These are phyloP conservation scores for Seriola dumerili DNA, from an alignment of 2,113 vertebrate species.

Conservation along the genomic window DNA sequence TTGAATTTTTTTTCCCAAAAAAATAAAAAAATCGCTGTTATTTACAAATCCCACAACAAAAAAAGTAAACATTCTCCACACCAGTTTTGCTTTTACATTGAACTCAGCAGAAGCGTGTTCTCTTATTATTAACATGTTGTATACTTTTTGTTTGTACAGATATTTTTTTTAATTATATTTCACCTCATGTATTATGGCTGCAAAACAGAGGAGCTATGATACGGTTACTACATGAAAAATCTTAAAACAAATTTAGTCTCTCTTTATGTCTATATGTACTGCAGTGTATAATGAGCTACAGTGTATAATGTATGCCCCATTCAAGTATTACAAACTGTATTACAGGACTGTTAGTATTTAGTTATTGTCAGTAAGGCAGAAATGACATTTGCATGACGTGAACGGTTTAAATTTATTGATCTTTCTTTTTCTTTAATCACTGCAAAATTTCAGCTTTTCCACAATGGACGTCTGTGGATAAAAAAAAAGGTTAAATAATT, in stretches of 20 bases:
- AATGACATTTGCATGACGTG: slow-evolving; percentile 67
- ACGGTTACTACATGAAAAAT: slow-evolving; percentile 41
- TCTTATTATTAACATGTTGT: slow-evolving; percentile 50
- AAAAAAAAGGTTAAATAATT: slow-evolving; percentile 3
- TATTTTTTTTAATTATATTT: slow-evolving; percentile 42
- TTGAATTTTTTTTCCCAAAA: slow-evolving; percentile 82
- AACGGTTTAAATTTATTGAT: slow-evolving; percentile 39
- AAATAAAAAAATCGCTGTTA: slow-evolving; percentile 88
- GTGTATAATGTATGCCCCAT: slow-evolving; percentile 21
- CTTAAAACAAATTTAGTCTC: not conserved
- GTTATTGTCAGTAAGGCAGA: slow-evolving; percentile 80
- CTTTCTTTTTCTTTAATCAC: slow-evolving; percentile 26
- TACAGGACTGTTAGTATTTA: slow-evolving; percentile 57
- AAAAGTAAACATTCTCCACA: slow-evolving; percentile 88
- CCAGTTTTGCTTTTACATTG: slow-evolving; percentile 67
- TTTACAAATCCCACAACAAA: slow-evolving; percentile 92
- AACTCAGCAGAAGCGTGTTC: slow-evolving; percentile 78
- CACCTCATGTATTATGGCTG: slow-evolving; percentile 32
- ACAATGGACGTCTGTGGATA: not conserved
- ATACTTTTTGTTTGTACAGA: slow-evolving; percentile 57
- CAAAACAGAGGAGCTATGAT: slow-evolving; percentile 60
- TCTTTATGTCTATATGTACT: slow-evolving; percentile 1
- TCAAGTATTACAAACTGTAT: slow-evolving; percentile 56
- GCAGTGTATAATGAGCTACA: not conserved
- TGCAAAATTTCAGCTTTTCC: slow-evolving; percentile 1